Evolutionary conservation across 1,140 invertebrate species (phyloP).

Genomic region (Heliconius hermathena): DNA sequence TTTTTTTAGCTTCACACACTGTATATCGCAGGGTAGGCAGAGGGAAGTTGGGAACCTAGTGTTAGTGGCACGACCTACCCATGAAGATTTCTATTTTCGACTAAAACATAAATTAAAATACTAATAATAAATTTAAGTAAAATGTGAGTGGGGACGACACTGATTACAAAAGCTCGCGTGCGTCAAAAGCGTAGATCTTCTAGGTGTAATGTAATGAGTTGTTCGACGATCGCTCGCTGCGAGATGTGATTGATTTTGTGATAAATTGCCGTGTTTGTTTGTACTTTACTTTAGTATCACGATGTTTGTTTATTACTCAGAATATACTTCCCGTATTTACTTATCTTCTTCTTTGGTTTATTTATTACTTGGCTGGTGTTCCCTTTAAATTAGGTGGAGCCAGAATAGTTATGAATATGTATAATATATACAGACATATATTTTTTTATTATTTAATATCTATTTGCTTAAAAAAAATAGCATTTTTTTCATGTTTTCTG

Average conservation of each 20-base stretch:
- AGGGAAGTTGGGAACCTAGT: too few species aligned
- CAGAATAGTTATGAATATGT: neutral
- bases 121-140: neutral
- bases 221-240: slow-evolving; percentile 14
- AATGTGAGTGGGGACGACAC: slow-evolving; percentile 16
- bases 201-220: slow-evolving; percentile 22
- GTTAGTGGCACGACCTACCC: too few species aligned
- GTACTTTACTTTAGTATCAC: neutral
- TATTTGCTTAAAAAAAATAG: too few species aligned
- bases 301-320: slow-evolving; percentile 14
- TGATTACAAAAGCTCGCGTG: slow-evolving; percentile 14
- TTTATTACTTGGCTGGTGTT: neutral
- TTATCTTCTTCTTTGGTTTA: neutral
- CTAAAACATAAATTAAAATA: too few species aligned
- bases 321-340: slow-evolving; percentile 2
- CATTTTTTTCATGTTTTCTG: too few species aligned
- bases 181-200: slow-evolving; percentile 13
- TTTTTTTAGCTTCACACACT: too few species aligned
- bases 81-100: too few species aligned
- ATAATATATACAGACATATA: too few species aligned
- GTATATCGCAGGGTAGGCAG: too few species aligned
- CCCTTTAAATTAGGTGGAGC: neutral
- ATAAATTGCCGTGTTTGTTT: slow-evolving; percentile 15
- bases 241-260: slow-evolving; percentile 23
- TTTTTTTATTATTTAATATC: too few species aligned